These are phyloP conservation scores for Cuniculus paca DNA, from an alignment of 2,797 vertebrate genomes.

Conservation along the genomic window DNA sequence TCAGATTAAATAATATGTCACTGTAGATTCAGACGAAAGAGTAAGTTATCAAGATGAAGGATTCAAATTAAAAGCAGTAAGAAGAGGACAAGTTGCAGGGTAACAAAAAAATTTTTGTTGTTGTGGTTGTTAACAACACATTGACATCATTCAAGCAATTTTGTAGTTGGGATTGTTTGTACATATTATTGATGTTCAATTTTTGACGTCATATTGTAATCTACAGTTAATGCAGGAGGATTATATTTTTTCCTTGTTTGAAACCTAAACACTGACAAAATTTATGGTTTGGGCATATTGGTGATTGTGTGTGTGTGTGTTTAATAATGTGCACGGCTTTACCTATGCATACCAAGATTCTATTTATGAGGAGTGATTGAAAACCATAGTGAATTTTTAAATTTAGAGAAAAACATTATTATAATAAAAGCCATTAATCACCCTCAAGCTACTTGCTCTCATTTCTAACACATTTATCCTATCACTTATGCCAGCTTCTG, in stretches of 20 bases:
- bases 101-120: background rate
- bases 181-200: background rate
- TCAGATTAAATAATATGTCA: conserved; percentile 33
- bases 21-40: background rate
- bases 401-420: background rate
- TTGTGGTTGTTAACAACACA: background rate
- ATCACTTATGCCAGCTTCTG: background rate
- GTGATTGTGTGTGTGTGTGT: background rate
- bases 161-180: background rate
- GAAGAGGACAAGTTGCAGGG: background rate
- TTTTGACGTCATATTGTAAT: background rate
- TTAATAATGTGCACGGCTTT: background rate
- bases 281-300: background rate
- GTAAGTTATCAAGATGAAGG: background rate
- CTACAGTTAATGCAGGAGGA: background rate
- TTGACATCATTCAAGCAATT: background rate
- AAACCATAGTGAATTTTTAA: background rate
- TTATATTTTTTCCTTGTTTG: background rate
- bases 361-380: background rate
- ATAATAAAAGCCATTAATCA: background rate
- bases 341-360: background rate
- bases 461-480: background rate
- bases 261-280: background rate
- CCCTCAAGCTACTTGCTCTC: background rate
- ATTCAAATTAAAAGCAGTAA: conserved; percentile 29